These are phyloP conservation scores for Cotesia typhae DNA, from an alignment of 1,140 invertebrate genomes.

Conservation along the genomic window DNA sequence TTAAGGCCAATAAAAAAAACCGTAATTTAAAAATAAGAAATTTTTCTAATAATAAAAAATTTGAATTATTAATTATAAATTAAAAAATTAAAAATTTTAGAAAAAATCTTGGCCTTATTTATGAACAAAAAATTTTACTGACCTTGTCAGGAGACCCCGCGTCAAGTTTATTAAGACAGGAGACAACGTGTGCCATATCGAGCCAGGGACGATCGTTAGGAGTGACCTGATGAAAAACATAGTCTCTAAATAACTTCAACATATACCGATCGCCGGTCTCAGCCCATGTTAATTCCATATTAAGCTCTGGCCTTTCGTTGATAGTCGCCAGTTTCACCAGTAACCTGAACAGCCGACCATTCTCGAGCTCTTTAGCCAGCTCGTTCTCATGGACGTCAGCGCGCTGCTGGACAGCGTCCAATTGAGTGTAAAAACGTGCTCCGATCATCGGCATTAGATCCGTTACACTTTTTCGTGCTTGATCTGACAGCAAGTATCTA, in stretches of 20 bases:
- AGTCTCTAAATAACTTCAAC: conserved; percentile 97
- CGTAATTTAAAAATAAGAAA: no score
- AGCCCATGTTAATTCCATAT: conserved; percentile 92
- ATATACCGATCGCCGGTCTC: conserved; percentile 98
- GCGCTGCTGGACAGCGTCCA: conserved; percentile 88
- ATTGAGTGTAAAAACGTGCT: conserved; percentile 93
- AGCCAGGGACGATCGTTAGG: conserved; percentile 94
- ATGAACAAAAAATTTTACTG: conserved; percentile 37
- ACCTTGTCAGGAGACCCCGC: conserved; percentile 89
- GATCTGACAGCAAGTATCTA: conserved; percentile 82
- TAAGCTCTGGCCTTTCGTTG: conserved; percentile 94
- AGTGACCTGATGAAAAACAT: conserved; percentile 93
- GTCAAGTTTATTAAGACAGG: conserved; percentile 94
- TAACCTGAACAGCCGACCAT: conserved; percentile 89
- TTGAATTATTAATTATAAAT: no score
- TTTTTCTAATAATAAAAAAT: no score
- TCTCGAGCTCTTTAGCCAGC: conserved; percentile 92
- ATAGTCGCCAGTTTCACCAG: conserved; percentile 90
- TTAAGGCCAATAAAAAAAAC: no score
- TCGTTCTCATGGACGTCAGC: conserved; percentile 91
- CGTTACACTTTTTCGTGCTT: conserved; percentile 82
- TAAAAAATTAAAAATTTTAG: no score
- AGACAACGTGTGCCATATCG: conserved; percentile 93
- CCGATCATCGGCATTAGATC: conserved; percentile 99
- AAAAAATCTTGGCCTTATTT: no score